Base-by-base conservation (phyloP, 2,797 vertebrate species). In the Anguilla megastoma region DNA sequence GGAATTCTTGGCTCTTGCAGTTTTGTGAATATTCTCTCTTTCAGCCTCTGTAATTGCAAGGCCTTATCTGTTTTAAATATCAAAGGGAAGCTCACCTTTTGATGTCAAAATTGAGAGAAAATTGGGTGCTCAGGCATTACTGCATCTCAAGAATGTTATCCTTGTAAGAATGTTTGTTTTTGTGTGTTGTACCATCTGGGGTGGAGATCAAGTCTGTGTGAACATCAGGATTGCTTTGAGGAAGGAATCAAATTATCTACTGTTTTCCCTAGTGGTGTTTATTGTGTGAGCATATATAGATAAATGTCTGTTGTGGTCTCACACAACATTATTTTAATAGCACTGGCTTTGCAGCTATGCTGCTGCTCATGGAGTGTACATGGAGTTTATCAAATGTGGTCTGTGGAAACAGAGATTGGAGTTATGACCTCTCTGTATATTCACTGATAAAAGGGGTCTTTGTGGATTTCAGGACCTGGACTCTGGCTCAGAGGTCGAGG, bases 401-500 rank as follows among this genome's bases (percentile, higher is more conserved):
- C 50, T 36, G 9, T 21, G 2, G 60, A 41, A 82, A 45, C 33
- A 66, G 16, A 71, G 12, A 60, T 56, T 24, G 50, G 48, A 74
- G 18, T 5, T 56, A 12, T 41, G 48, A 9, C 30, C 30, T 87
- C 27, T 71, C 9, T 41, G 63, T 21, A 85, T 69, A 79, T 33
- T 36, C 14, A 7, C n/a, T 85, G 83, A 30, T 18, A 33, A 85
- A 86, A 36, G 18, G 52, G 33, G 50, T 48, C 33, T 79, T 85
- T 85, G 50, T 63, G 30, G 58, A 63, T 58, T 63, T 48, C 56
- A 97, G 96, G 96, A 94, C 12, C 86, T 93, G 58, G 91, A 93
- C 89, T 88, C 91, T 36, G 90, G 90, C 2, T 71, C 27, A 84
- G 94, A 93, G 86, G 89, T 92, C 85, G 91, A 93, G 33, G 74